These are phyloP conservation scores for Dermochelys coriacea DNA, from an alignment of 2,797 vertebrate species.

Conservation along the genomic window DNA sequence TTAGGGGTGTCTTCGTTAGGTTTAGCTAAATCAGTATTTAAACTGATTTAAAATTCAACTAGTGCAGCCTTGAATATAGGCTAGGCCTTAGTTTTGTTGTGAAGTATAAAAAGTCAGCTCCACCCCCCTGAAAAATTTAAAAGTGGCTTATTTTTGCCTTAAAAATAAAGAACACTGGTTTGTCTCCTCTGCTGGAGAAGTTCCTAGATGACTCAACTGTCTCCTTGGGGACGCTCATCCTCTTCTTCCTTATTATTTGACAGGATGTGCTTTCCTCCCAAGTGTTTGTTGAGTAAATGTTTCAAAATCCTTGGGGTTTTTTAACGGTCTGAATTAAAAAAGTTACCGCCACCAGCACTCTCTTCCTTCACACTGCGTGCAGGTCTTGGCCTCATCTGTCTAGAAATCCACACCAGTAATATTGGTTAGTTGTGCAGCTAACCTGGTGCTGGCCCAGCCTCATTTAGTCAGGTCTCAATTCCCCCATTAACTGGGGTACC, in stretches of 20 bases:
- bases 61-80: fast-evolving
- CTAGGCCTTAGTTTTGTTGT: fast-evolving
- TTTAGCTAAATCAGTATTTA: background rate
- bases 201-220: background rate
- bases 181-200: background rate
- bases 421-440: too few relatives aligned
- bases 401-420: background rate
- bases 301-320: background rate
- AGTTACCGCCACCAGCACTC: fast-evolving
- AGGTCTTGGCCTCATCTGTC: background rate
- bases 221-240: fast-evolving
- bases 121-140: background rate
- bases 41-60: background rate
- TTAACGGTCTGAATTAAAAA: background rate
- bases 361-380: background rate
- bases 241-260: fast-evolving
- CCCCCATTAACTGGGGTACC: fast-evolving
- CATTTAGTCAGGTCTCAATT: fast-evolving
- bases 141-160: background rate
- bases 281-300: fast-evolving
- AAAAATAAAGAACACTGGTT: background rate
- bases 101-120: fast-evolving
- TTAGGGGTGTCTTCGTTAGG: too few relatives aligned
- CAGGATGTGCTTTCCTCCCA: fast-evolving
- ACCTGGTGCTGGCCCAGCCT: too few relatives aligned